Conservation (phyloP, 2,888 invertebrate genomes). For the Pachliopta kotzebuea region DNA sequence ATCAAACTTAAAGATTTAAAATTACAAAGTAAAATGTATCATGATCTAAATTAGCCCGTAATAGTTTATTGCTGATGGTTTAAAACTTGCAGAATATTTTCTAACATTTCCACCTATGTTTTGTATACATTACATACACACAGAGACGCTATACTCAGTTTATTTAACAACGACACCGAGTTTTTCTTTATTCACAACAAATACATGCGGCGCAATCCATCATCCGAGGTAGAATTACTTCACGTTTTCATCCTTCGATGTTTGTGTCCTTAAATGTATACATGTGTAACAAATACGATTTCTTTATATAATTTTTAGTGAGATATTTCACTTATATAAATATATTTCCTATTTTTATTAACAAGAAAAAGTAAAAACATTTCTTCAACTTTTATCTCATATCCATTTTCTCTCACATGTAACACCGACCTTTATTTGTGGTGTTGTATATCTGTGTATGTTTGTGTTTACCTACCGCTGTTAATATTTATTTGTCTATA, state of each 20-base stretch:
- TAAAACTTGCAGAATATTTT: constrained; percentile 23
- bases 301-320: too few species aligned
- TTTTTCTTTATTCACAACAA: constrained; percentile 19
- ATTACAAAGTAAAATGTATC: background rate
- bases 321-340: too few species aligned
- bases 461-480: background rate
- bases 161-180: constrained; percentile 17
- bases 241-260: constrained; percentile 1
- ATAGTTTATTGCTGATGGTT: background rate
- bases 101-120: too few species aligned
- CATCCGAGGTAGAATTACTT: constrained; percentile 4
- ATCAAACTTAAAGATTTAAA: background rate
- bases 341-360: too few species aligned
- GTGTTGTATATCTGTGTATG: background rate
- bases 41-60: background rate
- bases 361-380: too few species aligned
- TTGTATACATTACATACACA: too few species aligned
- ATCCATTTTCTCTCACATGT: background rate
- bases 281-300: too few species aligned
- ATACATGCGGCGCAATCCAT: constrained; percentile 10
- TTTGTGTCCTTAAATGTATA: background rate
- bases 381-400: background rate
- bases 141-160: constrained; percentile 15
- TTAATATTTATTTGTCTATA: too few species aligned
- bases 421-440: background rate